These are phyloP conservation scores for Hesperia comma DNA, from an alignment of 2,888 invertebrate genomes.

Conservation along the genomic window DNA sequence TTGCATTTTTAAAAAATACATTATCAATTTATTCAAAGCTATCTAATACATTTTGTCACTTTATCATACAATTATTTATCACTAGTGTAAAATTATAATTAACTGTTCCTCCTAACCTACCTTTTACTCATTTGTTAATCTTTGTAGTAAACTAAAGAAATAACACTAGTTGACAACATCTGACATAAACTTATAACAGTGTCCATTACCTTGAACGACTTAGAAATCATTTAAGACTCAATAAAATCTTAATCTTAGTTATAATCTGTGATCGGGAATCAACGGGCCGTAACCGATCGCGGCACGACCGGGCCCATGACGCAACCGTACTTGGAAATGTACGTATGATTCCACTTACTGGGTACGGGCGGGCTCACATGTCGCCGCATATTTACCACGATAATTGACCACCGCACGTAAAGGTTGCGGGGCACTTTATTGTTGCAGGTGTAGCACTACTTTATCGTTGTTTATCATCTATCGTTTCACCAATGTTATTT, in stretches of 20 bases:
- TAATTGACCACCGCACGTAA: conserved; percentile 4
- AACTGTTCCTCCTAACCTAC: no score
- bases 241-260: conserved; percentile 13
- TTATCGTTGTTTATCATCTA: background rate
- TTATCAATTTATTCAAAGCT: no score
- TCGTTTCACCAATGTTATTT: background rate
- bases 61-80: no score
- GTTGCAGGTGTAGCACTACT: background rate
- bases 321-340: conserved; percentile 80
- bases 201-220: background rate
- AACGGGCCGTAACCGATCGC: conserved; percentile 39
- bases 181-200: background rate
- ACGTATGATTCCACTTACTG: conserved; percentile 82
- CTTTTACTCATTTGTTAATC: no score
- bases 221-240: background rate
- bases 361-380: conserved; percentile 63
- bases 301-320: conserved; percentile 60
- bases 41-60: no score
- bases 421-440: conserved; percentile 2
- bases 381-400: conserved; percentile 37
- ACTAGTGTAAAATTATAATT: no score
- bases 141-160: no score
- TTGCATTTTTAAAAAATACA: no score
- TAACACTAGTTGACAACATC: background rate
- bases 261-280: conserved; percentile 25